Evolutionary conservation across 2,113 vertebrate genomes (phyloP).

Genomic region (Dolichallabes microphthalmus): DNA sequence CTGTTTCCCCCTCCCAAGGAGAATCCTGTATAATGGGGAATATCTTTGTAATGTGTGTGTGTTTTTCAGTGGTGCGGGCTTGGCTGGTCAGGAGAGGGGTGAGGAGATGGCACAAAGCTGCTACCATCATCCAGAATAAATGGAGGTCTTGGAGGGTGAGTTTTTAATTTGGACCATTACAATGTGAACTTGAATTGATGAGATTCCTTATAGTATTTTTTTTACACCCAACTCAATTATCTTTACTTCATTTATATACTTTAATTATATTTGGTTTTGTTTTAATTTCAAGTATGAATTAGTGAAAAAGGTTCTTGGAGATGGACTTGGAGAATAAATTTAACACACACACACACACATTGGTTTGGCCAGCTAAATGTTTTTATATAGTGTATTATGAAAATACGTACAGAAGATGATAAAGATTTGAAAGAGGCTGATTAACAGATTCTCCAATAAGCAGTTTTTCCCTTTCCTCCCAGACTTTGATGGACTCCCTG

Average conservation of each 20-base stretch:
- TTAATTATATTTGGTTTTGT: background rate
- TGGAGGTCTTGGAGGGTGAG: constrained; percentile 91
- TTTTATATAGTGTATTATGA: background rate
- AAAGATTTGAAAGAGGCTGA: background rate
- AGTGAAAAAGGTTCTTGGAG: too few species aligned
- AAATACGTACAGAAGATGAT: background rate
- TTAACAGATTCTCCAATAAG: background rate
- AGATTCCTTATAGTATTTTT: background rate
- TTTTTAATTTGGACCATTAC: background rate
- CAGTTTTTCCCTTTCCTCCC: background rate
- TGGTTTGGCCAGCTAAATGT: background rate
- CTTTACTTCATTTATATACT: background rate
- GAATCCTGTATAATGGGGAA: too few species aligned
- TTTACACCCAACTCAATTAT: background rate
- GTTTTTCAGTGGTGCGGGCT: constrained; percentile 75
- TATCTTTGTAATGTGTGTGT: background rate
- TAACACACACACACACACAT: too few species aligned
- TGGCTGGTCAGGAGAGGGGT: constrained; percentile 83
- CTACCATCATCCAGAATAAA: constrained; percentile 69
- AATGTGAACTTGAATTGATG: background rate
- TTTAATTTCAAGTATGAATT: background rate
- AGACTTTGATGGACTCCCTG: constrained; percentile 75
- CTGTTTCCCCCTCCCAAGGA: background rate
- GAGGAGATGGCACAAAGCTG: constrained; percentile 75
- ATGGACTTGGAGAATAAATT: too few species aligned